Percentiles rank a stretch among this genome's conserved stretches.
Evolutionary conservation across 2,888 invertebrate species (phyloP).

Genomic region (Melipona bicolor): DNA sequence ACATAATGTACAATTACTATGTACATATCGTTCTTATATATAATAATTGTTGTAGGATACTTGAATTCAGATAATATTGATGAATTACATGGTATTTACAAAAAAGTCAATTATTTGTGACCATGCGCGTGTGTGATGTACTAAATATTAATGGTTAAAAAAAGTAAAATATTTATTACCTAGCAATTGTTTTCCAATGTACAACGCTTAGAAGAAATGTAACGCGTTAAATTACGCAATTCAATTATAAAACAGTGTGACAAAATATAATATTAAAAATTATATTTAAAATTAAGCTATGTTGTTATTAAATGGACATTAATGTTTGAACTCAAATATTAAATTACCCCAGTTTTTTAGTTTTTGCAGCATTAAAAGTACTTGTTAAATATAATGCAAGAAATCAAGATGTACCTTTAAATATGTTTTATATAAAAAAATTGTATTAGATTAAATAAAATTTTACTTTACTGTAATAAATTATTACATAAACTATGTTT

Average conservation of each 20-base stretch:
- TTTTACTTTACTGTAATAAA: conserved; percentile 51
- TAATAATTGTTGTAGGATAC: conserved; percentile 14
- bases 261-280: conserved; percentile 31
- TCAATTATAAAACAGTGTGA: conserved; percentile 21
- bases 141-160: conserved; percentile 48
- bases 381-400: conserved; percentile 59
- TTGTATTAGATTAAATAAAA: conserved; percentile 35
- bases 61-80: conserved; percentile 14
- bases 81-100: conserved; percentile 21
- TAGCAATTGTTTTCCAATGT: conserved; percentile 28
- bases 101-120: conserved; percentile 4
- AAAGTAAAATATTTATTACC: conserved; percentile 63
- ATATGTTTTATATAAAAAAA: conserved; percentile 50
- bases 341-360: conserved; percentile 26
- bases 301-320: neutral
- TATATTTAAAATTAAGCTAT: conserved; percentile 14
- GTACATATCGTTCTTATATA: conserved; percentile 29
- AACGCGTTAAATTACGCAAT: conserved; percentile 35
- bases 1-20: conserved; percentile 46
- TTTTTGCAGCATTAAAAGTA: conserved; percentile 60
- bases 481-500: conserved; percentile 31
- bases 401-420: conserved; percentile 56
- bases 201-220: conserved; percentile 20
- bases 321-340: neutral
- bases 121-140: conserved; percentile 32